Conservation (phyloP, 2,113 vertebrate species). For the Proteles cristata region DNA sequence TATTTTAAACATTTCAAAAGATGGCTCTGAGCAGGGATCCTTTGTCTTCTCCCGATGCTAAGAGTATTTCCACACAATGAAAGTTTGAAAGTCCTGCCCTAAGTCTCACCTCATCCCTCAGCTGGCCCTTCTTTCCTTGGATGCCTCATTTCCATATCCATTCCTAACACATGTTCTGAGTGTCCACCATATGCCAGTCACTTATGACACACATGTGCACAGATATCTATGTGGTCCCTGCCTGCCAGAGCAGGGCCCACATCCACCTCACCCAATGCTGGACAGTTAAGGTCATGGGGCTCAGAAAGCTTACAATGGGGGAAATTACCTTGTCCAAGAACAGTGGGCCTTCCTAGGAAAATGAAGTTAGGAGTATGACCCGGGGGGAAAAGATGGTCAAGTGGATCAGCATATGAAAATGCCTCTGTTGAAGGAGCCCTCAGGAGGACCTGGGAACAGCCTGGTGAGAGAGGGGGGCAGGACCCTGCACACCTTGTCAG, state of each 20-base stretch:
- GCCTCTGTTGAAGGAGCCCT: background rate
- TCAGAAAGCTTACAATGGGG: background rate
- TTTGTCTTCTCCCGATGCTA: background rate
- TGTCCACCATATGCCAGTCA: background rate
- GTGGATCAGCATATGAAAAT: background rate
- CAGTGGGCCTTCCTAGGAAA: background rate
- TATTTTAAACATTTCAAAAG: background rate
- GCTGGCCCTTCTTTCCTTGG: background rate
- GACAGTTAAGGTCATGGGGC: background rate
- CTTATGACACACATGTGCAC: background rate
- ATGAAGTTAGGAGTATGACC: background rate
- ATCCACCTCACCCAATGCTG: background rate
- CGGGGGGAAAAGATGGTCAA: background rate
- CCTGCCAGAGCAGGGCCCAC: no score
- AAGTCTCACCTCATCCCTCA: background rate
- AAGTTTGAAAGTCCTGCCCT: background rate
- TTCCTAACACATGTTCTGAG: background rate
- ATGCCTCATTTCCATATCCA: background rate
- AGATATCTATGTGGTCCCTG: background rate
- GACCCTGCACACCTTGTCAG: background rate
- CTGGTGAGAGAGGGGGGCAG: background rate
- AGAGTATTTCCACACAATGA: background rate
- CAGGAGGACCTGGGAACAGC: background rate
- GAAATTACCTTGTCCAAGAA: background rate
- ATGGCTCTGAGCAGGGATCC: background rate